These are phyloP conservation scores for Pleuronectes platessa DNA, from an alignment of 2,113 vertebrate genomes.

Conservation along the genomic window DNA sequence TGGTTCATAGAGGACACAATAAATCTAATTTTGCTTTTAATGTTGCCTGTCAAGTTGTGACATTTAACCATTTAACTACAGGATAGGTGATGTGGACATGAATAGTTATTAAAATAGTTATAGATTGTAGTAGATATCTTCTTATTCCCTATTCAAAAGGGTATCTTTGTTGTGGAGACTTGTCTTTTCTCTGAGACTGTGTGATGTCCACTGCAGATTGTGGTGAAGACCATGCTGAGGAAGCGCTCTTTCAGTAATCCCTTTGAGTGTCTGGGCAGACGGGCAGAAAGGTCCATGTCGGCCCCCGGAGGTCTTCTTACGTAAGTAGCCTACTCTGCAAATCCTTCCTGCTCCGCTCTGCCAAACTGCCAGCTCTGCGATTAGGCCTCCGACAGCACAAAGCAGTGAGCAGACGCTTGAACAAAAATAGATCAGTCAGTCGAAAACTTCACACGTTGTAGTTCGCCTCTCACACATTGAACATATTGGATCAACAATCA, in stretches of 20 bases:
- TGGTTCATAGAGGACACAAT: too few relatives aligned
- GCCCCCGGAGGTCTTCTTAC: conserved; percentile 90
- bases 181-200: neutral
- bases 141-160: neutral
- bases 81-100: too few relatives aligned
- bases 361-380: conserved; percentile 55
- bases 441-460: conserved; percentile 10
- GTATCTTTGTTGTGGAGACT: neutral
- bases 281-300: conserved; percentile 92
- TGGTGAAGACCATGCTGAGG: conserved; percentile 96
- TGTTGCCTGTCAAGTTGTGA: too few relatives aligned
- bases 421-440: conserved; percentile 54
- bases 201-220: conserved; percentile 83
- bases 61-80: too few relatives aligned
- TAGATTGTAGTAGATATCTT: too few relatives aligned
- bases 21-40: too few relatives aligned
- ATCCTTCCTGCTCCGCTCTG: conserved; percentile 45
- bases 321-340: conserved; percentile 83
- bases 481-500: neutral
- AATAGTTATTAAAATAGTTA: too few relatives aligned
- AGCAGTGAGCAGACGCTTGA: conserved; percentile 60
- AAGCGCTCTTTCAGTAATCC: conserved; percentile 97
- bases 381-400: conserved; percentile 60
- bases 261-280: conserved; percentile 85
- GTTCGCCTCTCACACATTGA: neutral